These are phyloP conservation scores for Mus spicilegus DNA, from an alignment of 2,113 vertebrate species.

Conservation along the genomic window DNA sequence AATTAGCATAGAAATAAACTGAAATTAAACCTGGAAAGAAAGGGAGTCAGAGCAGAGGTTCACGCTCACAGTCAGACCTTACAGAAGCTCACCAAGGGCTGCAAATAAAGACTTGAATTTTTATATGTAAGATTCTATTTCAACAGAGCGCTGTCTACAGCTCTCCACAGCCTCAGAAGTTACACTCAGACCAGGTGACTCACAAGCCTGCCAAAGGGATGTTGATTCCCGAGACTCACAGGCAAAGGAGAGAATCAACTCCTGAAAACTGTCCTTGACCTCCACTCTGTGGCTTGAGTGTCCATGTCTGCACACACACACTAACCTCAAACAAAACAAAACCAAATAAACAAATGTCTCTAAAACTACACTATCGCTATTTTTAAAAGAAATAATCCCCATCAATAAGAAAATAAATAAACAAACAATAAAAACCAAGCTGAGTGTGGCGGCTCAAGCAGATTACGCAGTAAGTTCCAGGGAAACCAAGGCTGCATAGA, in stretches of 20 bases:
- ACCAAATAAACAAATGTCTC: not conserved
- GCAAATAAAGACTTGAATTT: not conserved
- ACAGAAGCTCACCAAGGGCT: conserved; percentile 21
- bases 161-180: conserved; percentile 28
- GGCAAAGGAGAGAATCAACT: not conserved
- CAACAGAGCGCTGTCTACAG: not conserved
- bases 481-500: not conserved
- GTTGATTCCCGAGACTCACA: not conserved
- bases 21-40: not conserved
- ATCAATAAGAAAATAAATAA: not conserved
- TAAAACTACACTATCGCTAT: not conserved
- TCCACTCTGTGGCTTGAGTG: not conserved
- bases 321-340: not conserved
- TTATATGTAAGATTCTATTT: conserved; percentile 40
- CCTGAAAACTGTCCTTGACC: not conserved
- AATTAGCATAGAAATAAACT: conserved; percentile 66
- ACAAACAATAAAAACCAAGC: not conserved
- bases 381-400: not conserved
- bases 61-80: not conserved
- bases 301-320: not conserved
- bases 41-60: not conserved
- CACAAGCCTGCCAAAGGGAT: not conserved
- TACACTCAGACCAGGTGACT: not conserved
- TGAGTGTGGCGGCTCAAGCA: not conserved
- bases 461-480: not conserved